A percentile compares a stretch with the other conserved stretches of the same genome.
These are phyloP conservation scores for Neopelma chrysocephalum DNA, from an alignment of 2,797 vertebrate species.

Conservation along the genomic window DNA sequence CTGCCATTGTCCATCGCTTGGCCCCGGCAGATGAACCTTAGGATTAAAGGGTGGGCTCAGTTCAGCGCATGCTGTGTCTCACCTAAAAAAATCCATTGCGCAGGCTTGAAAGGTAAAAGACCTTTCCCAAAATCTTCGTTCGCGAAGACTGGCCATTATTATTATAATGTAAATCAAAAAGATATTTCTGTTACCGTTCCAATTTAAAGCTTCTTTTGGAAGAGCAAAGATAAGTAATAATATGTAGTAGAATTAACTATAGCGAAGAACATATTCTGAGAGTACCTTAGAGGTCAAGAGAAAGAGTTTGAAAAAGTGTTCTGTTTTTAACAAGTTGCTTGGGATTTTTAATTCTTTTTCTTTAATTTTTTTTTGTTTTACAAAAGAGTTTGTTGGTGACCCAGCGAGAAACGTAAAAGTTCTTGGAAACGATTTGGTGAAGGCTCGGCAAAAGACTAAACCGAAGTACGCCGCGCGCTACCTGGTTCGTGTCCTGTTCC, in stretches of 20 bases:
- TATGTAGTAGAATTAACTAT: neutral
- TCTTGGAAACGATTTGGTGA: constrained; percentile 67
- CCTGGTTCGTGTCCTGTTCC: constrained; percentile 77
- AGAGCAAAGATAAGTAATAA: neutral
- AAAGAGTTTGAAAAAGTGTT: neutral
- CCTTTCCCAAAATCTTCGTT: too few relatives aligned
- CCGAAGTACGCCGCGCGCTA: constrained; percentile 76
- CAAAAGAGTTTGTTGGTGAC: constrained; percentile 78
- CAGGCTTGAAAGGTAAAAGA: too few relatives aligned
- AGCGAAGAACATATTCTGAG: neutral
- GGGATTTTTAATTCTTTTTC: neutral
- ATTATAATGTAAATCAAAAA: neutral
- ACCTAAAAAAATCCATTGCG: too few relatives aligned
- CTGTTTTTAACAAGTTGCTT: neutral
- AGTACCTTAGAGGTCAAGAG: neutral
- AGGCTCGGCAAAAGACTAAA: constrained; percentile 69
- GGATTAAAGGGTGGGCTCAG: too few relatives aligned
- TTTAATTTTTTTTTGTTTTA: constrained; percentile 5
- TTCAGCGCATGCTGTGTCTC: too few relatives aligned
- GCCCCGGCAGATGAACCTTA: too few relatives aligned
- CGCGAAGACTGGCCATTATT: too few relatives aligned
- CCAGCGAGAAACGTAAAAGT: constrained; percentile 77
- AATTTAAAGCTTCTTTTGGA: neutral
- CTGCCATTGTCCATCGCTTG: too few relatives aligned
- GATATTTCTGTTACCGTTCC: neutral